phyloP scores from a whole-genome alignment of 2,113 vertebrate genomes.

The Budorcas taxicolor region DNA sequence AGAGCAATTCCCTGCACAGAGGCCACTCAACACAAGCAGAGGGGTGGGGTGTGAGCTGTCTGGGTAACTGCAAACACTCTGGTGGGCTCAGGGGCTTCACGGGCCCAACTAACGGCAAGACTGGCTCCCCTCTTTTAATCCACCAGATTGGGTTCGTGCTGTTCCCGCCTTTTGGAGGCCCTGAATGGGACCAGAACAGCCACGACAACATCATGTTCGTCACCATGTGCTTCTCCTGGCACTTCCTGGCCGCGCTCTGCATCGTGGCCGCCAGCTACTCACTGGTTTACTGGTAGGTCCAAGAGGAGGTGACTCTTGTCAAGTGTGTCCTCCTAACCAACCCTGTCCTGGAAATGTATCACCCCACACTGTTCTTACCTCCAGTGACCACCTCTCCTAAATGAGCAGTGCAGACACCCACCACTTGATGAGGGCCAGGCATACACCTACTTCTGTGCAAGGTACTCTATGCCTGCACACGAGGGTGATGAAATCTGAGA shows the following conservation, averaged over 20 bases:
- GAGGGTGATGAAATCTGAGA: rapidly evolving
- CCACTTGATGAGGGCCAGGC: background rate
- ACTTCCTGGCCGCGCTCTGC: slow-evolving; percentile 82
- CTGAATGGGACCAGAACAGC: slow-evolving; percentile 80
- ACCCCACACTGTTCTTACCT: background rate
- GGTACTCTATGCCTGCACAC: background rate
- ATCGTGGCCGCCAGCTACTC: slow-evolving; percentile 76
- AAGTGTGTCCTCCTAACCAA: background rate
- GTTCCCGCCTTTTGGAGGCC: slow-evolving; percentile 84
- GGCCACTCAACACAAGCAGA: background rate
- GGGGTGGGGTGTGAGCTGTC: background rate
- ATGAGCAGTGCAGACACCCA: background rate
- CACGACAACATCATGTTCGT: slow-evolving; percentile 92
- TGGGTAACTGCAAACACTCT: rapidly evolving
- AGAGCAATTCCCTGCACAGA: background rate
- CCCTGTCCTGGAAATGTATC: background rate
- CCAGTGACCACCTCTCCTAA: background rate
- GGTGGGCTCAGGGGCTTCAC: rapidly evolving
- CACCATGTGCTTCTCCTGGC: slow-evolving; percentile 99
- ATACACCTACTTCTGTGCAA: background rate
- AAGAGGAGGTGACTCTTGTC: background rate
- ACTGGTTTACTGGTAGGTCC: slow-evolving; percentile 83
- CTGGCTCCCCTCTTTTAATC: background rate
- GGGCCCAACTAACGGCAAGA: background rate
- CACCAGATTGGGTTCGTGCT: slow-evolving; percentile 93